Conservation (phyloP, 2,113 vertebrate species). For the Microcebus ravelobensis region DNA sequence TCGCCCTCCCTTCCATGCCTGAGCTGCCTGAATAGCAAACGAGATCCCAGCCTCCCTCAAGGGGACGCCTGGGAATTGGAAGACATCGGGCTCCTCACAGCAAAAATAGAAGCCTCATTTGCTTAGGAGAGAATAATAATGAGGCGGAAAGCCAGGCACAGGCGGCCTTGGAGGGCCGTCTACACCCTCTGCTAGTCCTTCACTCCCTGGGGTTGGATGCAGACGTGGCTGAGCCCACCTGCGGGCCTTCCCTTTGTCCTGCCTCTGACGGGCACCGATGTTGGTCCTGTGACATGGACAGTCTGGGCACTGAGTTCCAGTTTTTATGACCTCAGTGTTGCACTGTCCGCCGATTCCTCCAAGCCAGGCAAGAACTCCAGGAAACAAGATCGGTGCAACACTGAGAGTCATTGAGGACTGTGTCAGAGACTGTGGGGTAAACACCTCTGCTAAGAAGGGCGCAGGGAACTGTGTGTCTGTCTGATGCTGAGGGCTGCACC, state of each 20-base stretch:
- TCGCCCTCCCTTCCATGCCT: neutral
- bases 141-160: neutral
- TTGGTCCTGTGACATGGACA: neutral
- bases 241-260: neutral
- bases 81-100: neutral
- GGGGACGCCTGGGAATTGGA: neutral
- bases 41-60: constrained; percentile 21
- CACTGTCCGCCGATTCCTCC: neutral
- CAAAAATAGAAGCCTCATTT: constrained; percentile 57
- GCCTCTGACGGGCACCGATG: neutral
- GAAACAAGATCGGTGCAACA: neutral
- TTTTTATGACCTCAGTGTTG: neutral
- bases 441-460: neutral
- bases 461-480: neutral
- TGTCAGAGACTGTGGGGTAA: neutral
- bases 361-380: neutral
- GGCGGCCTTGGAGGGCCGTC: neutral
- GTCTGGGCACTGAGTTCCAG: neutral
- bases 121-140: neutral
- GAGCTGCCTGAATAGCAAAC: constrained; percentile 8
- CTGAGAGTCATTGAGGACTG: neutral
- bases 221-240: neutral
- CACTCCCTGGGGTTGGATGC: fast-evolving
- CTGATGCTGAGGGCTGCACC: neutral
- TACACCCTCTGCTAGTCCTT: fast-evolving